Conservation (phyloP, 37 sponge, comb jelly and placozoan species). For the Aplysina aerophoba region DNA sequence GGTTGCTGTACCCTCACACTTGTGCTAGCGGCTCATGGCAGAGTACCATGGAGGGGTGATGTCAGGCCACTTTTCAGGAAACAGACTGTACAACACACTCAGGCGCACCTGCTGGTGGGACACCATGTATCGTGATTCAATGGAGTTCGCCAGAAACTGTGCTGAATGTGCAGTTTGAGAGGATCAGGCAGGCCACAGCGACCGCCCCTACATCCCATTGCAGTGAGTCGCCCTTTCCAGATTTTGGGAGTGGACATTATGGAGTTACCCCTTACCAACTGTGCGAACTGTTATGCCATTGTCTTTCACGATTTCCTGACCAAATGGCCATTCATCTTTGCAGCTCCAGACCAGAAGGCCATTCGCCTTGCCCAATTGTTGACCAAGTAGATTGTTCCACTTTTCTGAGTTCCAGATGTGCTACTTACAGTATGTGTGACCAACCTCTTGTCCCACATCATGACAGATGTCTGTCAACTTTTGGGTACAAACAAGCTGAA, state of each 20-base stretch:
- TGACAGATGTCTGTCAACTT: slow-evolving; percentile 34
- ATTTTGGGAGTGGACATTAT: slow-evolving; percentile 61
- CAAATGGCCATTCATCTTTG: slow-evolving; percentile 63
- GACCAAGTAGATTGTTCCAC: slow-evolving; percentile 45
- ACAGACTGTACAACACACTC: slow-evolving; percentile 30
- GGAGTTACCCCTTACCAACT: slow-evolving; percentile 43
- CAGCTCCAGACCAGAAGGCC: slow-evolving; percentile 67
- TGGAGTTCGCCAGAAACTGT: slow-evolving; percentile 36
- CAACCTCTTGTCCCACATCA: slow-evolving; percentile 20
- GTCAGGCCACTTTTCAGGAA: slow-evolving; percentile 60
- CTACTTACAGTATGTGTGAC: slow-evolving; percentile 33
- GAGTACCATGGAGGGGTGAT: slow-evolving; percentile 48
- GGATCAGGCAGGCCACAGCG: slow-evolving; percentile 20
- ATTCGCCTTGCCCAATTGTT: slow-evolving; percentile 31
- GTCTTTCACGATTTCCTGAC: slow-evolving; percentile 68
- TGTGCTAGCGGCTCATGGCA: slow-evolving; percentile 22
- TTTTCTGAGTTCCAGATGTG: slow-evolving; percentile 60
- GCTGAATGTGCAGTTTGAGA: slow-evolving; percentile 49
- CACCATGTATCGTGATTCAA: slow-evolving; percentile 43
- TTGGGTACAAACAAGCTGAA: slow-evolving; percentile 47
- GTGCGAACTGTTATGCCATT: slow-evolving; percentile 40
- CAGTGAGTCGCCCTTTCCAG: slow-evolving; percentile 56
- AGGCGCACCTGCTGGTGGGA: slow-evolving; percentile 62
- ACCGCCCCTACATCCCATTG: slow-evolving; percentile 65
- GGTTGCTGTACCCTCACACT: slow-evolving; percentile 42